Percentiles rank a stretch among this genome's conserved stretches.
Evolutionary conservation across 37 sponge, comb jelly and placozoan species (phyloP).

Genomic region (Crambe crambe): DNA sequence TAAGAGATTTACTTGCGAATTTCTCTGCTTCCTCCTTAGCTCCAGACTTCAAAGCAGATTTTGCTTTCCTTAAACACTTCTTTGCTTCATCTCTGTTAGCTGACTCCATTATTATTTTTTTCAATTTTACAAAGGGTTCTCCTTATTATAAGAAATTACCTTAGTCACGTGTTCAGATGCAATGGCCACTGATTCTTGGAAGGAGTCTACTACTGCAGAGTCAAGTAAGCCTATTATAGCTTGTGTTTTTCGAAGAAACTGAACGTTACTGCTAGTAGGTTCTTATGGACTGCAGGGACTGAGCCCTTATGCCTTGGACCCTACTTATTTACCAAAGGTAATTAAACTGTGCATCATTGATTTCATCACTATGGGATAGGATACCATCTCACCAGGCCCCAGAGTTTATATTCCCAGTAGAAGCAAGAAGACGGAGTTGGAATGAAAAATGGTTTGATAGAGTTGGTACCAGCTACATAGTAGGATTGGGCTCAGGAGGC

Average conservation of each 20-base stretch:
- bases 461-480: slow-evolving; percentile 56
- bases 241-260: background rate
- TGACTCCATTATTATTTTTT: slow-evolving; percentile 1
- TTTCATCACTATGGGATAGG: background rate
- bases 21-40: slow-evolving; percentile 37
- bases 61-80: slow-evolving; percentile 53
- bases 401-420: slow-evolving; percentile 83
- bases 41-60: slow-evolving; percentile 2
- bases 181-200: background rate
- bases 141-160: background rate
- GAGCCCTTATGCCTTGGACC: slow-evolving; percentile 78
- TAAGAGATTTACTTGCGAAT: slow-evolving; percentile 51
- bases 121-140: background rate
- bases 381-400: slow-evolving; percentile 59
- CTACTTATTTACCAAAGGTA: slow-evolving; percentile 72
- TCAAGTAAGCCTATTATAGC: background rate
- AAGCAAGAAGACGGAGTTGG: slow-evolving; percentile 44
- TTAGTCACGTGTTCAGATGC: background rate
- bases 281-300: slow-evolving; percentile 17
- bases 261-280: background rate
- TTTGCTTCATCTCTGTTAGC: slow-evolving; percentile 57
- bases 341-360: background rate
- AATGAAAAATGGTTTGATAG: slow-evolving; percentile 73
- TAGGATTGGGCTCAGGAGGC: slow-evolving; percentile 64
- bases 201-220: background rate